These are phyloP conservation scores for Tachystola acroxantha DNA, from an alignment of 2,888 invertebrate genomes.

Conservation along the genomic window DNA sequence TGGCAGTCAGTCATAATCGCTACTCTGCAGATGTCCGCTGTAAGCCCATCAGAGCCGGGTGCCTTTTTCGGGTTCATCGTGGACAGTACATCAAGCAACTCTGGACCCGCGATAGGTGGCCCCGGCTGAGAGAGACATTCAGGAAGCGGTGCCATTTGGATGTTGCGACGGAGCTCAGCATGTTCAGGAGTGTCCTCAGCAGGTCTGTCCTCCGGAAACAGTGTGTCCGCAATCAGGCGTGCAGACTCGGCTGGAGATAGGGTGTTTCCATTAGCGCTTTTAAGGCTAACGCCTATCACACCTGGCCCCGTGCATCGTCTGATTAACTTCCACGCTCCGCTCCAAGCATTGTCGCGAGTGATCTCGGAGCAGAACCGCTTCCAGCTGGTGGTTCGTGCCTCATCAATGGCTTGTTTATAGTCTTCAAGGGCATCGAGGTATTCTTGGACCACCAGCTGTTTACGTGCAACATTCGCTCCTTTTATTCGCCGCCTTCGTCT, in stretches of 20 bases:
- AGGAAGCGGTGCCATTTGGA: background rate
- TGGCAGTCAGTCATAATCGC: background rate
- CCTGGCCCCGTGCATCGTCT: background rate
- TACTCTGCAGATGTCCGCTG: slow-evolving; percentile 10
- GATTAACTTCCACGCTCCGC: slow-evolving; percentile 11
- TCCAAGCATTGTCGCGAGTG: slow-evolving; percentile 10
- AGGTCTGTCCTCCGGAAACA: slow-evolving; percentile 9
- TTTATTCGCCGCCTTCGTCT: slow-evolving; percentile 4
- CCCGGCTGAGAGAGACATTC: background rate
- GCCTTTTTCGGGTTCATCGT: slow-evolving; percentile 12
- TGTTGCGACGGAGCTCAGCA: background rate
- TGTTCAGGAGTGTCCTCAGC: slow-evolving; percentile 4
- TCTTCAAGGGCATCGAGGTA: slow-evolving; percentile 1
- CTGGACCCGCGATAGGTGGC: background rate
- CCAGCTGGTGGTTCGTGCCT: slow-evolving; percentile 7
- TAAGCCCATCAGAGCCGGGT: slow-evolving; percentile 12
- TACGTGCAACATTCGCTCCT: slow-evolving; percentile 1
- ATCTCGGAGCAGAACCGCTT: slow-evolving; percentile 10
- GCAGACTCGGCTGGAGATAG: slow-evolving; percentile 9
- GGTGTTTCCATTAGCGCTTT: background rate
- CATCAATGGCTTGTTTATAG: slow-evolving; percentile 4
- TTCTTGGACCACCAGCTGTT: background rate
- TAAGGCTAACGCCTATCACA: slow-evolving; percentile 4
- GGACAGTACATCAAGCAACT: background rate
- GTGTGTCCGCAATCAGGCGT: slow-evolving; percentile 9